Conservation (phyloP, 30 jellyfish, hydroid and myxozoan genomes). For the Sanderia malayensis region DNA sequence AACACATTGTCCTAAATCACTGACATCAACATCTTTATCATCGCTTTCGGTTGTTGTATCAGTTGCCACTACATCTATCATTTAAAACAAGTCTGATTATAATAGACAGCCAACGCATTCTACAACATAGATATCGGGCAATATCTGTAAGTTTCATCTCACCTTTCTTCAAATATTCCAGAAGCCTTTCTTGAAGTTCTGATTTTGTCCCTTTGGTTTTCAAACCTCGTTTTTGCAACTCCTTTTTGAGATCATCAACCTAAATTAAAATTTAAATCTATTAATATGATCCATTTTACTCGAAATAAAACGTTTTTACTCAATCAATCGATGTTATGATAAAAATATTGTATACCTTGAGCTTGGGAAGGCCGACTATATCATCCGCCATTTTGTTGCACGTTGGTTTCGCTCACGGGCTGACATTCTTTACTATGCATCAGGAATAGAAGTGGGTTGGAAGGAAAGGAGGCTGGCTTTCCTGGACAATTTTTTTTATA, state of each 20-base stretch:
- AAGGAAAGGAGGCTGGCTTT: too few relatives aligned
- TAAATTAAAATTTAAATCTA: neutral
- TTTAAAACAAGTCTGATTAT: neutral
- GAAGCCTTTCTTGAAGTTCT: slow-evolving; percentile 64
- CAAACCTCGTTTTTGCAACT: slow-evolving; percentile 61
- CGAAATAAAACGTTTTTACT: too few relatives aligned
- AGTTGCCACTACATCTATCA: neutral
- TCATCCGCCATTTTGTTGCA: slow-evolving; percentile 70
- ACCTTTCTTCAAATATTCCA: slow-evolving; percentile 56
- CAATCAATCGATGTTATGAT: too few relatives aligned
- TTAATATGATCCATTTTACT: too few relatives aligned
- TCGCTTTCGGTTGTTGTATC: neutral
- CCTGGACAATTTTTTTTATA: too few relatives aligned
- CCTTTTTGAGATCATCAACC: slow-evolving; percentile 79
- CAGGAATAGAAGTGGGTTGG: too few relatives aligned
- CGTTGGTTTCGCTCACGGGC: too few relatives aligned
- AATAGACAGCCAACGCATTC: too few relatives aligned
- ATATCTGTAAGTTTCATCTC: too few relatives aligned
- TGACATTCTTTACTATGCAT: too few relatives aligned
- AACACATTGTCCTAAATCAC: neutral
- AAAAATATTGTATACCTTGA: slow-evolving; percentile 30
- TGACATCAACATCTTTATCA: neutral
- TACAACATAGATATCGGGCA: too few relatives aligned
- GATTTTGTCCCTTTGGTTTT: slow-evolving; percentile 70
- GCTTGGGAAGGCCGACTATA: slow-evolving; percentile 46